A percentile compares a stretch with the other conserved stretches of the same genome.
phyloP scores from a whole-genome alignment of 2,113 vertebrate species.

The Brachionichthys hirsutus region DNA sequence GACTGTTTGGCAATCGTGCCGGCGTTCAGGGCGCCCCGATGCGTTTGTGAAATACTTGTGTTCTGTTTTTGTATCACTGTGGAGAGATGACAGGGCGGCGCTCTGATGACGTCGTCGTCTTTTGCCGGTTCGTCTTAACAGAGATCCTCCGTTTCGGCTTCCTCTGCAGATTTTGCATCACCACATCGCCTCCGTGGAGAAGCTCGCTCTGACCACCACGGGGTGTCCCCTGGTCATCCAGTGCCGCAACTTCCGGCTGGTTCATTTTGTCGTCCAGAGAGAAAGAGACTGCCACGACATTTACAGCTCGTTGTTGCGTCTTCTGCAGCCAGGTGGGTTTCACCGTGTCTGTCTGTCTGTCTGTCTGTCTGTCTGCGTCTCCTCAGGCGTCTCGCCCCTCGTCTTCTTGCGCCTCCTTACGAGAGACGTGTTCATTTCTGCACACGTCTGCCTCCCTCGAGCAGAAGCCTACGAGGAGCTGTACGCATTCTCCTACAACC shows the following conservation, averaged over 20 bases:
- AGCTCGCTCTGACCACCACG: conserved; percentile 90
- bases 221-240: conserved; percentile 96
- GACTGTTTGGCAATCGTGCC: too few relatives aligned
- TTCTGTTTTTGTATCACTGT: too few relatives aligned
- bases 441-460: neutral
- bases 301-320: conserved; percentile 92
- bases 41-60: too few relatives aligned
- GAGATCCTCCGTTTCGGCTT: neutral
- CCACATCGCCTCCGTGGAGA: conserved; percentile 94
- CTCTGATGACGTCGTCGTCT: too few relatives aligned
- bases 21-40: too few relatives aligned
- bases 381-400: neutral
- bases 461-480: conserved; percentile 88
- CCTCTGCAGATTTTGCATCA: conserved; percentile 91
- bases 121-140: too few relatives aligned
- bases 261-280: conserved; percentile 92
- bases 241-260: conserved; percentile 93
- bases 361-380: neutral
- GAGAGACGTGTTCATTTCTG: neutral
- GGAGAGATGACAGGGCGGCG: too few relatives aligned
- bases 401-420: neutral
- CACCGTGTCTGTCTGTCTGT: neutral
- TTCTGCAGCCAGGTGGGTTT: conserved; percentile 87
- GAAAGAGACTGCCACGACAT: conserved; percentile 97
- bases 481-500: conserved; percentile 97